phyloP scores from a whole-genome alignment of 2,113 vertebrate species.

The Heterotis niloticus region DNA sequence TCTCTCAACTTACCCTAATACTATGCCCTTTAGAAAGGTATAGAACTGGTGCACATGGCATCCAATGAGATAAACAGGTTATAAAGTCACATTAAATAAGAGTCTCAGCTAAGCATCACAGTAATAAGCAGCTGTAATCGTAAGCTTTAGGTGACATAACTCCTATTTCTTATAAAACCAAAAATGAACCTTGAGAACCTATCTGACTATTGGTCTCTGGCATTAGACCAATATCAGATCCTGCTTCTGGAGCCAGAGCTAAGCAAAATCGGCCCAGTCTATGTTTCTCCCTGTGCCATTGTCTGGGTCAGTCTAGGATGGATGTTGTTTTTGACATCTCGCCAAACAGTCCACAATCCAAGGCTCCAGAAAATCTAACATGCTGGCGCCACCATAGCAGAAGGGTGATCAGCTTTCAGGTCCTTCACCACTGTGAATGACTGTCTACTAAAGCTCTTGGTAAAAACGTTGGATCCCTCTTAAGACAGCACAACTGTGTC shows the following conservation, averaged over 20 bases:
- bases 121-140: too few relatives aligned
- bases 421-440: too few relatives aligned
- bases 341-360: slow-evolving; percentile 5
- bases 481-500: neutral
- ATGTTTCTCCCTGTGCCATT: slow-evolving; percentile 15
- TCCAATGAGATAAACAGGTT: too few relatives aligned
- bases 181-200: too few relatives aligned
- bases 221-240: neutral
- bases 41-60: too few relatives aligned
- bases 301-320: slow-evolving; percentile 18
- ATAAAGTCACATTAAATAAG: too few relatives aligned
- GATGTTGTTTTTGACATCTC: slow-evolving; percentile 19
- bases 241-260: neutral
- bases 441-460: neutral
- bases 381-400: neutral
- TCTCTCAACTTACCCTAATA: too few relatives aligned
- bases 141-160: too few relatives aligned
- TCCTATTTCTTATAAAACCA: too few relatives aligned
- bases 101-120: too few relatives aligned
- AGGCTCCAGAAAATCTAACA: slow-evolving; percentile 19
- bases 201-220: neutral
- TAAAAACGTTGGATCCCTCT: neutral
- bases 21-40: too few relatives aligned
- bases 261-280: neutral
- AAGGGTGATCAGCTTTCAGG: neutral